Evolutionary conservation across 1,140 invertebrate genomes (phyloP), one percentile per base, ranked within the genome.

Genomic region (Glossosoma conforme): DNA sequence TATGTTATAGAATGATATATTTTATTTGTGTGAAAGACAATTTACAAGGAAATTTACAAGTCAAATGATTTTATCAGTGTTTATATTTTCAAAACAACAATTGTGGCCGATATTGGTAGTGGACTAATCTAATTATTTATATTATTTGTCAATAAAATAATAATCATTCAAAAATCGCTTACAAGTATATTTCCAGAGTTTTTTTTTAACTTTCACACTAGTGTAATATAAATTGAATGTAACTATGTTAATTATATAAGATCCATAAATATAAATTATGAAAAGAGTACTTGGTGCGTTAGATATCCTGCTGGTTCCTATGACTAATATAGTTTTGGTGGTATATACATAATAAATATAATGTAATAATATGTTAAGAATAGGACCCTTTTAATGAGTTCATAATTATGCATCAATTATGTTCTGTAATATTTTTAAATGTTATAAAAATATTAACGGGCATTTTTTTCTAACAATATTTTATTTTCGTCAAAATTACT

Each of bases 241-340:
- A 33, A 33, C n/a, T n/a, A 28, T 28, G n/a, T 8, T 8, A 11
- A 33, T 33, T 11, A 33, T 33, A 13, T 3, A n/a, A 13, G n/a
- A 33, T 33, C 32, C n/a, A 15, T 15, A 33, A 11, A 33, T 33
- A 13, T 15, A 33, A 13, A 15, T n/a, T 33, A 33, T 11, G 15
- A 15, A 33, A 13, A 33, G 15, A 15, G 36, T 38, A 38, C 36
- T 38, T 38, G 36, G 36, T 38, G 36, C 36, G 36, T 38, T 38
- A 38, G 36, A 17, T 38, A 38, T 17, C 15, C 8, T 17, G 36
- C 14, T 38, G 36, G 36, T 38, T 38, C 36, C 36, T 38, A 38
- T 38, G 18, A 38, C 4, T 38, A 38, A 38, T 38, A 38, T 19
- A 17, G n/a, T 6, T 28, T 28, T 28, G 6, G 6, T 8, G 24